Base-by-base conservation (phyloP, 2,888 invertebrate species). In the Melieria picta region DNA sequence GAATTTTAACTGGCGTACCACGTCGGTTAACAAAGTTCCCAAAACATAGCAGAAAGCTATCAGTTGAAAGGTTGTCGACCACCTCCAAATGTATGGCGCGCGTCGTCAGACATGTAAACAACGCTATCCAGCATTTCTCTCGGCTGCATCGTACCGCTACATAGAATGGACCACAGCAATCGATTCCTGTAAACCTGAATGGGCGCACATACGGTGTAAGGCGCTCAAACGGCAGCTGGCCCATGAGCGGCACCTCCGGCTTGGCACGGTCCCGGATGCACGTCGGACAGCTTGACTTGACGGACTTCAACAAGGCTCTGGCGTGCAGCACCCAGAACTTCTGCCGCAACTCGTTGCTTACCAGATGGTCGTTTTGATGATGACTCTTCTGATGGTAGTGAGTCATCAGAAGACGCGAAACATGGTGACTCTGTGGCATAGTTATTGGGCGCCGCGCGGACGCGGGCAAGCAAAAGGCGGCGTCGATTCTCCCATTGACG, bases 151-250 rank as follows among this genome's bases (percentile, higher is more conserved):
- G 76, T 7, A 77, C 72, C 10, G 69, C 48, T 7, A 75, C 57
- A 56, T 60, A 57, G 55, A 75, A 64, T 5, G 77, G 76, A 4
- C 77, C 77, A 42, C 75, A 78, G 56, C 73, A 78, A 62, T 79
- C 79, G 4, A 78, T 42, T 0, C 77, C 79, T 7, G 77, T 76
- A 55, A 78, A 60, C 72, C 70, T 71, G 46, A 77, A 77, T 0
- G 75, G 73, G 3, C 71, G 72, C 4, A 75, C 57, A 16, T 71
- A 76, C 7, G 77, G 75, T 7, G 70, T 74, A 6, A 75, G n/a
- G 7, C 75, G 69, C 48, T 76, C 77, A 7, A 55, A 1, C 0
- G 74, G 74, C 10, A 77, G 43, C 57, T 75, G 77, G 11, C 75
- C 79, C 78, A 80, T 79, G 5, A 72, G 52, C 1, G 77, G 79